Evolutionary conservation across 2,797 vertebrate genomes (phyloP).

Genomic region (Avahi laniger): DNA sequence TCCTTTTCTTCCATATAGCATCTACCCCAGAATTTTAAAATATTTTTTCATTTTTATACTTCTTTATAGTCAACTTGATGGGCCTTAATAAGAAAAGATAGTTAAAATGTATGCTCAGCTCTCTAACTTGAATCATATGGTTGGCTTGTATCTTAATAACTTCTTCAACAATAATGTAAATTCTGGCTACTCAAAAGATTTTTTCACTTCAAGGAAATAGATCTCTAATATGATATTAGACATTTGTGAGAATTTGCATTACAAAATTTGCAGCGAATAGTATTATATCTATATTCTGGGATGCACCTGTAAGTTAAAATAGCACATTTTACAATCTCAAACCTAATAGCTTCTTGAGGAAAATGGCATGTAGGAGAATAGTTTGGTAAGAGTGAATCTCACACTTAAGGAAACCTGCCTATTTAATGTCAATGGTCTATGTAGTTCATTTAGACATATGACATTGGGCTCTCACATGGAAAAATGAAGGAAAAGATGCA

Average conservation of each 20-base stretch:
- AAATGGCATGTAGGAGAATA: neutral
- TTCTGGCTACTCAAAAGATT: neutral
- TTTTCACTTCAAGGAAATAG: slow-evolving; percentile 36
- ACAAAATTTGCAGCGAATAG: neutral
- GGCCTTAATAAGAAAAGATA: neutral
- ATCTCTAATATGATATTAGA: neutral
- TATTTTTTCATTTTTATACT: neutral
- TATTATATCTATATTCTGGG: neutral
- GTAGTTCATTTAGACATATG: neutral
- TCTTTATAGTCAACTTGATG: neutral
- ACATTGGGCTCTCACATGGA: neutral
- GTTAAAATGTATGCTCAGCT: neutral
- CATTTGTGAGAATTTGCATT: neutral
- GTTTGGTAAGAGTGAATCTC: neutral
- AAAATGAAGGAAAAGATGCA: neutral
- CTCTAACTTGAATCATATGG: neutral
- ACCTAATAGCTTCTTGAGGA: neutral
- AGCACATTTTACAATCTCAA: neutral
- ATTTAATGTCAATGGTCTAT: neutral
- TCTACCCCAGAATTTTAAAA: neutral
- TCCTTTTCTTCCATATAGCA: neutral
- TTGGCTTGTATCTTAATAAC: neutral
- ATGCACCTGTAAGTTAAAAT: slow-evolving; percentile 1
- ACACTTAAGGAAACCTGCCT: neutral
- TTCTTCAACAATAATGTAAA: neutral